phyloP scores from a whole-genome alignment of 2,113 vertebrate species.

The Macquaria australasica region DNA sequence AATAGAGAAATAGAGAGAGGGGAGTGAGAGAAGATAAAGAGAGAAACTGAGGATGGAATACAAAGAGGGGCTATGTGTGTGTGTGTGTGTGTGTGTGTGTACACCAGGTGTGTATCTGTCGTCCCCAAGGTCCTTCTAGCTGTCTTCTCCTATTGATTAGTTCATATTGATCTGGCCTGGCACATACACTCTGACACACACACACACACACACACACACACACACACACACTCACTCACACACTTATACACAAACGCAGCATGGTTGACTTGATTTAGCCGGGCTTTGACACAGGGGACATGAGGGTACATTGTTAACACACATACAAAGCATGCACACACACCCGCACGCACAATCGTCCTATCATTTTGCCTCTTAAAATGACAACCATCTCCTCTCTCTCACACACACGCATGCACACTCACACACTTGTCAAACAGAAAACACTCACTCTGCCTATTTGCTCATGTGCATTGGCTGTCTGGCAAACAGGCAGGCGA shows the following conservation, averaged over 20 bases:
- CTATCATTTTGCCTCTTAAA: slow-evolving; percentile 54
- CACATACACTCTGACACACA: slow-evolving; percentile 38
- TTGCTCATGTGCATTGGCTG: slow-evolving; percentile 58
- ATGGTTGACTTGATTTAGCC: slow-evolving; percentile 76
- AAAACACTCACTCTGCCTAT: slow-evolving; percentile 43
- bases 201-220: slow-evolving; percentile 46
- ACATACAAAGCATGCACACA: slow-evolving; percentile 36
- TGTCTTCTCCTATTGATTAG: slow-evolving; percentile 82
- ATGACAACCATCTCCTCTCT: slow-evolving; percentile 49
- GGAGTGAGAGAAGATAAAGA: slow-evolving; percentile 63
- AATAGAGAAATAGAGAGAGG: slow-evolving; percentile 44
- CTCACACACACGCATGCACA: slow-evolving; percentile 5
- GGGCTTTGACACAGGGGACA: slow-evolving; percentile 72
- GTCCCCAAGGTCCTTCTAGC: slow-evolving; percentile 80
- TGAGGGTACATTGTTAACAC: slow-evolving; percentile 72
- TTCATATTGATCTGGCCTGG: slow-evolving; percentile 78
- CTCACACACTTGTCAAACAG: slow-evolving; percentile 34
- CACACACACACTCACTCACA: slow-evolving; percentile 46
- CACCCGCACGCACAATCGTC: slow-evolving; percentile 2
- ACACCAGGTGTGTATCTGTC: slow-evolving; percentile 69
- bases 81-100: slow-evolving; percentile 42
- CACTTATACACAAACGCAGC: slow-evolving; percentile 33
- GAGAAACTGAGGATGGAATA: slow-evolving; percentile 68
- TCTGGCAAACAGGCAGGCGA: slow-evolving; percentile 58
- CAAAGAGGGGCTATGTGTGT: slow-evolving; percentile 57